Conservation (phyloP, 1,140 invertebrate genomes). For the Augochlora pura region DNA sequence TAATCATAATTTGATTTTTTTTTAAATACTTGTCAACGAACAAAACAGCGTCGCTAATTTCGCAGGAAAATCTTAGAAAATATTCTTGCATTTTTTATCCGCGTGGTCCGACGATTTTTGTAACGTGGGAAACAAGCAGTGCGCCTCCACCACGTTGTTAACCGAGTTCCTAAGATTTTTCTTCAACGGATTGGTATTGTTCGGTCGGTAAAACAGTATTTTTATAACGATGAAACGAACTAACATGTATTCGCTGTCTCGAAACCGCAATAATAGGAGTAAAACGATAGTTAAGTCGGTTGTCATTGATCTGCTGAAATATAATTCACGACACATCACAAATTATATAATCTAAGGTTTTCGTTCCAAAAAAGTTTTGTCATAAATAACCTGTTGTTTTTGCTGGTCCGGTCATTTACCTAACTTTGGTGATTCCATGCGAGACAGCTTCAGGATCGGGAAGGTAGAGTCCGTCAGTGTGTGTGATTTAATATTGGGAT, state of each 20-base stretch:
- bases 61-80: constrained; percentile 8
- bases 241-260: neutral
- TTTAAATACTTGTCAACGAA: neutral
- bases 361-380: constrained; percentile 23
- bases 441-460: constrained; percentile 84
- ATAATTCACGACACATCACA: constrained; percentile 3
- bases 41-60: neutral
- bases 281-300: too few species aligned
- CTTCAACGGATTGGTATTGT: neutral
- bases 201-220: neutral
- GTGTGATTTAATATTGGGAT: constrained; percentile 84
- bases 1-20: neutral
- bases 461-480: constrained; percentile 85
- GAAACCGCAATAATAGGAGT: too few species aligned
- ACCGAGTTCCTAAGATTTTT: neutral
- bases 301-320: neutral
- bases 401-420: constrained; percentile 67
- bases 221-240: neutral
- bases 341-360: neutral
- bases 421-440: constrained; percentile 60
- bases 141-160: neutral
- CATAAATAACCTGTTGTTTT: constrained; percentile 67
- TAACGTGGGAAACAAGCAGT: neutral
- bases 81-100: neutral
- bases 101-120: too few species aligned